A percentile compares a stretch with the other conserved stretches of the same genome.
These are phyloP conservation scores for Trichomalopsis sarcophagae DNA, from an alignment of 1,140 invertebrate genomes.

Conservation along the genomic window DNA sequence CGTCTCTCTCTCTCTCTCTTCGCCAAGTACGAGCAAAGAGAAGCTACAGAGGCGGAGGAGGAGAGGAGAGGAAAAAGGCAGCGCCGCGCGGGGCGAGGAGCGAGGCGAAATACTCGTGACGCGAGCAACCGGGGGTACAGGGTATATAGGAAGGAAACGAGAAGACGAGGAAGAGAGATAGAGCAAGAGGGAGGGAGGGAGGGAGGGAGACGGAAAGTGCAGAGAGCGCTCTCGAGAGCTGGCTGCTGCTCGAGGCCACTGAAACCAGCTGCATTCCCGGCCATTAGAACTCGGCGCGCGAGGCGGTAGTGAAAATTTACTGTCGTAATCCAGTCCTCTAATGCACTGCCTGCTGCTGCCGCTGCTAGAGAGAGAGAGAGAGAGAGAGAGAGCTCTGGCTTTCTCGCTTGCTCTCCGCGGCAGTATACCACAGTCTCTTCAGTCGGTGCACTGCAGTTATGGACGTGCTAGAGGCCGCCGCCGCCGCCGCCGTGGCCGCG, in stretches of 20 bases:
- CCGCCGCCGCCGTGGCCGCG: constrained; percentile 7
- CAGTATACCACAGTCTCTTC: constrained; percentile 12
- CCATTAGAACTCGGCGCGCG: constrained; percentile 71
- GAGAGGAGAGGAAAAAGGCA: constrained; percentile 24
- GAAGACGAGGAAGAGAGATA: constrained; percentile 34
- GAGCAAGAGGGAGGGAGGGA: constrained; percentile 23
- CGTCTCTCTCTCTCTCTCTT: constrained; percentile 29
- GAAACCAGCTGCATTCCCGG: constrained; percentile 74
- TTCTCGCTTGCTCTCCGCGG: constrained; percentile 6
- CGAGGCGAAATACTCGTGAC: constrained; percentile 6
- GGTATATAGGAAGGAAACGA: constrained; percentile 42
- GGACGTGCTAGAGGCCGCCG: constrained; percentile 35
- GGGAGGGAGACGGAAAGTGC: constrained; percentile 33
- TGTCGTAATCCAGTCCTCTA: constrained; percentile 74
- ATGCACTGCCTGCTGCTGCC: constrained; percentile 67
- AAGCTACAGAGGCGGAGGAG: not conserved
- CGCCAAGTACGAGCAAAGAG: constrained; percentile 8
- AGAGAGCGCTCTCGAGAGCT: constrained; percentile 38
- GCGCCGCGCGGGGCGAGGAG: not conserved
- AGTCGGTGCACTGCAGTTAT: constrained; percentile 24
- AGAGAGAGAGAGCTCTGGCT: constrained; percentile 8
- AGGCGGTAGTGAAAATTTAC: constrained; percentile 74
- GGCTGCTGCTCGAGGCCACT: constrained; percentile 65
- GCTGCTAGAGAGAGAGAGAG: constrained; percentile 34
- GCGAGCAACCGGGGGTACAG: constrained; percentile 33